Base-by-base conservation (phyloP, 2,113 vertebrate species). In the Coreoperca whiteheadi region DNA sequence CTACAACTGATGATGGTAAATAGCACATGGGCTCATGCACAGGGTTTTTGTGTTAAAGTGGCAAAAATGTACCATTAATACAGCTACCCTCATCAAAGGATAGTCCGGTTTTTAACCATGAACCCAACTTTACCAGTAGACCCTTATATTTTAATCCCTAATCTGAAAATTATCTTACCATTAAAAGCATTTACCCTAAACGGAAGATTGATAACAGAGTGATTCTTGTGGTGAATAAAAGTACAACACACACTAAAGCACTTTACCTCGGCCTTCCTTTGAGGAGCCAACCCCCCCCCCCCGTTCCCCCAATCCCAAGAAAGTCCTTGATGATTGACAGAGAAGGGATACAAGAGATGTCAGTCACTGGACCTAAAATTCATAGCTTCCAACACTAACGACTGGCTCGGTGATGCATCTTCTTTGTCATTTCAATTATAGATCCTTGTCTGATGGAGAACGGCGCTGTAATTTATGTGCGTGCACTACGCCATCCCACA, bases 341-440 rank as follows among this genome's bases (percentile, higher is more conserved):
- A 59, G 68, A 30, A 4, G 21, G 30, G 69, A 66, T 69, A 57
- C 75, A 51, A 50, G 65, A 61, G 56, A 75, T 84, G 91, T 93
- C 91, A 76, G 87, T 79, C 81, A 79, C 72, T 79, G 50, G 79
- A 72, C 66, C 82, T 71, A 30, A 89, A 94, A 95, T 94, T 94
- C 93, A 94, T 88, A 57, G 90, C 91, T 92, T 90, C 88, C 82
- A 91, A 92, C 85, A 84, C 91, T 88, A 94, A 94, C 92, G 89
- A 90, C 87, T 32, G 85, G 70, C 88, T 84, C 1, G 60, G 91
- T 83, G 82, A 95, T 96, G 93, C 92, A 94, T 95, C 95, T 96
- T 95, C 88, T 96, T 95, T 96, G 95, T 95, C 95, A 96, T 93
- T 96, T 96, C 95, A 95, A 96, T 96, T 96, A 96, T 88, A 96